phyloP scores from a whole-genome alignment of 2,888 invertebrate species.

The Euzophera pinguis region DNA sequence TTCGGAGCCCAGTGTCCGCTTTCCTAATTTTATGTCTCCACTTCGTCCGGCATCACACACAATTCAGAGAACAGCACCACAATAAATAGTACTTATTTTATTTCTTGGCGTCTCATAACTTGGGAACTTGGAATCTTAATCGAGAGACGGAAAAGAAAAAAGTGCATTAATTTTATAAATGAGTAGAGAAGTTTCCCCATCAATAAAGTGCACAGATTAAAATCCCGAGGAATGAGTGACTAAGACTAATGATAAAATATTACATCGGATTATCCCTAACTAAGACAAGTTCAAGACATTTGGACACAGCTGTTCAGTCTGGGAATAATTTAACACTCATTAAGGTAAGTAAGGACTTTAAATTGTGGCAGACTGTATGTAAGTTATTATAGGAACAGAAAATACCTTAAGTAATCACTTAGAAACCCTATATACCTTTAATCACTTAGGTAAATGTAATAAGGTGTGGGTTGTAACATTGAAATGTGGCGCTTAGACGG shows the following conservation, averaged over 20 bases:
- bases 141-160: too few species aligned
- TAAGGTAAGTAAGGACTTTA: slow-evolving; percentile 1
- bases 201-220: too few species aligned
- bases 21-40: too few species aligned
- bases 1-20: too few species aligned
- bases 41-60: too few species aligned
- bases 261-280: slow-evolving; percentile 1
- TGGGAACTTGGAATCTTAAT: too few species aligned
- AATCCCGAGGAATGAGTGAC: neutral
- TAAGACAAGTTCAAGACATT: neutral
- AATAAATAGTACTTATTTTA: too few species aligned
- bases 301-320: slow-evolving; percentile 2
- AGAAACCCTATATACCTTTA: neutral
- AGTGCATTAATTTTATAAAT: too few species aligned
- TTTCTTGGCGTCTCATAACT: too few species aligned
- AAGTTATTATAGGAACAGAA: neutral
- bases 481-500: neutral
- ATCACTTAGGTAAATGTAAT: neutral
- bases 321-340: neutral
- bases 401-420: neutral
- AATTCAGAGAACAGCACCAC: too few species aligned
- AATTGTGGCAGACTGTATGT: neutral
- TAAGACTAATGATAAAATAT: slow-evolving; percentile 5
- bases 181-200: too few species aligned
- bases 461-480: neutral